phyloP scores from a whole-genome alignment of 2,797 vertebrate genomes.

The Synaphobranchus kaupii region DNA sequence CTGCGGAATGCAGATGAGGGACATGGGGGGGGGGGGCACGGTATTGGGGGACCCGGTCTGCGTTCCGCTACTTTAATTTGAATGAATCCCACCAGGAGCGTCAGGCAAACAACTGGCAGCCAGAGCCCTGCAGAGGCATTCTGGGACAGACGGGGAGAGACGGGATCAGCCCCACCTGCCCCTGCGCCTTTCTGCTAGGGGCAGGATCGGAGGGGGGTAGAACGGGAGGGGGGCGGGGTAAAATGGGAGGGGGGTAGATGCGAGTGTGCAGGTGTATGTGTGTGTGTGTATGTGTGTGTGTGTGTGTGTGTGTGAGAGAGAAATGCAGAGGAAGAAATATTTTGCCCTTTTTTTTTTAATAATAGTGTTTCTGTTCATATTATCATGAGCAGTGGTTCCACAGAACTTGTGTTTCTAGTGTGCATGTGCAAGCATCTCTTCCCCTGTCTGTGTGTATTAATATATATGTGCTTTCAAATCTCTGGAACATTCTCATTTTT shows the following conservation, averaged over 20 bases:
- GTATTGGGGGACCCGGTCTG: slow-evolving; percentile 98
- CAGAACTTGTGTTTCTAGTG: background rate
- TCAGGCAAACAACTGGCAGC: slow-evolving; percentile 99
- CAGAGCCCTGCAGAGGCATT: slow-evolving; percentile 89
- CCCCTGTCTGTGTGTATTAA: background rate
- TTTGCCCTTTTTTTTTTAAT: background rate
- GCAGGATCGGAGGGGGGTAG: slow-evolving; percentile 45
- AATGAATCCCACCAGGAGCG: slow-evolving; percentile 97
- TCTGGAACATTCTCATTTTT: background rate
- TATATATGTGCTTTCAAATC: background rate
- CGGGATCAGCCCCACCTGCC: slow-evolving; percentile 70
- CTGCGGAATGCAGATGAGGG: slow-evolving; percentile 99
- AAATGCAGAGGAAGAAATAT: background rate
- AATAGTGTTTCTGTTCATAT: too few species aligned
- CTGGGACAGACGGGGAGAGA: slow-evolving; percentile 83
- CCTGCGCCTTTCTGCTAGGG: slow-evolving; percentile 56
- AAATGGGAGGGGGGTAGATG: slow-evolving; percentile 44
- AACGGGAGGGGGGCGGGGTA: slow-evolving; percentile 43
- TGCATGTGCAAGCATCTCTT: background rate
- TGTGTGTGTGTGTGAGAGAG: slow-evolving; percentile 26
- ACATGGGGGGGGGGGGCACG: slow-evolving; percentile 85
- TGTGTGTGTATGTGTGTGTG: background rate
- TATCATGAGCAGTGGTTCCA: background rate
- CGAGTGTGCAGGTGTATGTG: background rate
- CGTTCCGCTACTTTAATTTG: slow-evolving; percentile 99